Conservation (phyloP, 2,113 vertebrate genomes). For the Cettia cetti region DNA sequence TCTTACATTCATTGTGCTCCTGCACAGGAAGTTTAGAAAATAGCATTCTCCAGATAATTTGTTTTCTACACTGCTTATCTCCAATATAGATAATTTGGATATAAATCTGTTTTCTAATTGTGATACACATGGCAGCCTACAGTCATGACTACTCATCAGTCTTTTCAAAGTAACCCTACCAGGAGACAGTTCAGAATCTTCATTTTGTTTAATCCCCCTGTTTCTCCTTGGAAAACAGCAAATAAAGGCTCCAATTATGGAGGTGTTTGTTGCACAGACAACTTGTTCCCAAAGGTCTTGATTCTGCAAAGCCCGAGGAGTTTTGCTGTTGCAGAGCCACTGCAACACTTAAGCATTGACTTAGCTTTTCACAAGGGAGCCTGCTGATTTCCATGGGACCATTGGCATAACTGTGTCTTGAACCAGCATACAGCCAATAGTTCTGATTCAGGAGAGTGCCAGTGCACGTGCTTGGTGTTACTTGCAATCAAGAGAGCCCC, state of each 20-base stretch:
- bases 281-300: background rate
- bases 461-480: rapidly evolving
- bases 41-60: background rate
- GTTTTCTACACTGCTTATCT: background rate
- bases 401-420: background rate
- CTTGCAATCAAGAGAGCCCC: background rate
- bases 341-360: background rate
- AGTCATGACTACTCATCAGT: background rate
- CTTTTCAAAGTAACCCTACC: background rate
- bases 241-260: background rate
- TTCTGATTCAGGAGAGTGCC: background rate
- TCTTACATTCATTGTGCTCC: background rate
- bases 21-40: background rate
- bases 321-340: background rate
- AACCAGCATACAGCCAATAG: background rate
- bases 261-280: background rate
- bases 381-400: background rate
- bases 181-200: background rate
- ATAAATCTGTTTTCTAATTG: background rate
- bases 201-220: background rate
- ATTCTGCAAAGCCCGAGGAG: background rate
- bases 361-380: background rate
- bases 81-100: background rate
- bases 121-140: background rate
- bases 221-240: background rate